These are phyloP conservation scores for Enteromius radiatus DNA, from an alignment of 2,797 vertebrate genomes.

Conservation along the genomic window DNA sequence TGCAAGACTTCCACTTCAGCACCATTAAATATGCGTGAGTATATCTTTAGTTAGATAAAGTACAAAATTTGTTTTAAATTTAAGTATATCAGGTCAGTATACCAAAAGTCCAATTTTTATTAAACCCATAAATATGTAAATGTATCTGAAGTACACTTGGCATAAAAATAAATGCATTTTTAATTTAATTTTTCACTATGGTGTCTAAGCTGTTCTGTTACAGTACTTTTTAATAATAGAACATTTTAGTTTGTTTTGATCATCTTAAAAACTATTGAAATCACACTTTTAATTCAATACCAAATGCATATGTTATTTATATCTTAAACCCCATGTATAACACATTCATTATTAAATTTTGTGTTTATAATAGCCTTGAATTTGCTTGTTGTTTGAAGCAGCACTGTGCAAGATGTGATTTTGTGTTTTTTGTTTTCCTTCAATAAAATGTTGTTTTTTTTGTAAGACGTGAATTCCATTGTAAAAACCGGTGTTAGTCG, in stretches of 20 bases:
- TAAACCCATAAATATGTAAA: background rate
- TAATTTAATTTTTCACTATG: background rate
- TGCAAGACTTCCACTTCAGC: no score
- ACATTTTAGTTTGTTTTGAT: background rate
- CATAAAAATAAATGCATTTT: no score
- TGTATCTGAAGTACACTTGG: background rate
- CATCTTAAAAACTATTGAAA: background rate
- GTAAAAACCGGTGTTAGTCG: background rate
- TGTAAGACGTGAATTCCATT: background rate
- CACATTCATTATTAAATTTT: background rate
- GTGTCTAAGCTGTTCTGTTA: background rate
- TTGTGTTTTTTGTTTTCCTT: no score
- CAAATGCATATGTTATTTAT: background rate
- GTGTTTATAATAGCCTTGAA: background rate
- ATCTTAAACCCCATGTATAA: background rate
- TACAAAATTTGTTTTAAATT: background rate
- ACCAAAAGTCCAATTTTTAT: background rate
- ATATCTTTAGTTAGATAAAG: background rate
- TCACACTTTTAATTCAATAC: background rate
- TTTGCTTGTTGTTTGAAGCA: background rate
- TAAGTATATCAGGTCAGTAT: background rate
- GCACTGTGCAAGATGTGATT: background rate
- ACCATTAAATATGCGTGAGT: background rate
- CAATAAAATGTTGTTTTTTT: background rate
- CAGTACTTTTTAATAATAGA: background rate